Conservation (phyloP, 2,113 vertebrate species). For the Neodontobutis hainanensis region DNA sequence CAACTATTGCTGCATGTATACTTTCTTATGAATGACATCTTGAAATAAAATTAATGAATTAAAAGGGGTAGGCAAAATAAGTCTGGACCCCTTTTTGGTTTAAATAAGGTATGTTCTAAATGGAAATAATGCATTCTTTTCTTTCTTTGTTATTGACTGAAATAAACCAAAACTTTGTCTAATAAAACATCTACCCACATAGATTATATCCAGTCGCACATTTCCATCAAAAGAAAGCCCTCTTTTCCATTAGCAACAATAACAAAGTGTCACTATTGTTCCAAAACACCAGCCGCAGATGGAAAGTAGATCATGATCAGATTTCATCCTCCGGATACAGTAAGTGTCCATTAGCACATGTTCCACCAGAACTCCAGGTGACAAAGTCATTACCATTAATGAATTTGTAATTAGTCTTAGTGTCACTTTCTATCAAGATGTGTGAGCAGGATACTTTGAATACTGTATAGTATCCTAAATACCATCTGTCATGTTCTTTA, state of each 20-base stretch:
- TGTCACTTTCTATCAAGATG: slow-evolving; percentile 14
- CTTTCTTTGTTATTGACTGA: too few relatives aligned
- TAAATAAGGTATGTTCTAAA: too few relatives aligned
- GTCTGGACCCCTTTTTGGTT: too few relatives aligned
- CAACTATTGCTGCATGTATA: too few relatives aligned
- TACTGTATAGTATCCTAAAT: slow-evolving; percentile 4
- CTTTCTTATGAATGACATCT: too few relatives aligned
- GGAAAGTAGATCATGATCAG: slow-evolving; percentile 43
- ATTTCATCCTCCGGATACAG: slow-evolving; percentile 23
- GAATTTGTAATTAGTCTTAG: too few relatives aligned
- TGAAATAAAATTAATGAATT: too few relatives aligned
- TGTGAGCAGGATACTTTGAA: slow-evolving; percentile 29
- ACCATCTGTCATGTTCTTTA: slow-evolving; percentile 44
- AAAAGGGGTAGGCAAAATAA: too few relatives aligned
- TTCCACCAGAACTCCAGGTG: slow-evolving; percentile 41
- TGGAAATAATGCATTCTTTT: too few relatives aligned
- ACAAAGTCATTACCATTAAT: slow-evolving; percentile 46
- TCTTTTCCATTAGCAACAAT: slow-evolving; percentile 18
- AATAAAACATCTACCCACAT: background rate
- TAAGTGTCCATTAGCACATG: slow-evolving; percentile 27
- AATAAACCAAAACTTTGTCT: too few relatives aligned
- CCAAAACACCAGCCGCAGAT: slow-evolving; percentile 9
- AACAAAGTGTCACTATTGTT: slow-evolving; percentile 9
- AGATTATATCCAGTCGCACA: background rate
- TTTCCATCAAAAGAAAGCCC: background rate